Evolutionary conservation across 2,113 vertebrate genomes (phyloP).

Genomic region (Aegotheles bennettii): DNA sequence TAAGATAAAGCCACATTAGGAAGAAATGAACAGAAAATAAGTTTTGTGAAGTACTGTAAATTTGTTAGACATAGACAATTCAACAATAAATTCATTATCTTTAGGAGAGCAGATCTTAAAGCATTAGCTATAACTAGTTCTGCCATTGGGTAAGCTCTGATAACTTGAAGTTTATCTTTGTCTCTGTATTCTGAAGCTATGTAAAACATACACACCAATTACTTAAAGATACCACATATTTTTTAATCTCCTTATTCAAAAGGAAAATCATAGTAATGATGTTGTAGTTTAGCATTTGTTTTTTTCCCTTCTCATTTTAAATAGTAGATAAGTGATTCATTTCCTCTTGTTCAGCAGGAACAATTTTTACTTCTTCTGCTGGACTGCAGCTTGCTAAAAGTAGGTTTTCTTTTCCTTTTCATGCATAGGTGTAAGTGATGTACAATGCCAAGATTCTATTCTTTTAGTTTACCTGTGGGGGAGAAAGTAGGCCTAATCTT

Average conservation of each 20-base stretch:
- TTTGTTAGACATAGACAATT: background rate
- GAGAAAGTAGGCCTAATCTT: background rate
- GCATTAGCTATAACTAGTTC: background rate
- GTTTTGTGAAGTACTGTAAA: background rate
- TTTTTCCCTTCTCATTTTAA: background rate
- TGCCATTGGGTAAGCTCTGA: background rate
- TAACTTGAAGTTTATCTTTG: background rate
- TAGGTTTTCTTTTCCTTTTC: background rate
- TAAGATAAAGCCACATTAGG: background rate
- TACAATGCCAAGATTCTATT: background rate
- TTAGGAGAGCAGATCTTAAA: background rate
- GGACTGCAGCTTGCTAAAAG: background rate
- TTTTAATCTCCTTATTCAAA: background rate
- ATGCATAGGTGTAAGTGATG: background rate
- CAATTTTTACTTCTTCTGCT: background rate
- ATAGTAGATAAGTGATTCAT: background rate
- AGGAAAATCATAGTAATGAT: background rate
- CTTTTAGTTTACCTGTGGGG: background rate
- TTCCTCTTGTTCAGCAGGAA: background rate
- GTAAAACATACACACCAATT: background rate
- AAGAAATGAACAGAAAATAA: background rate
- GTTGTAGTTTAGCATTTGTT: background rate
- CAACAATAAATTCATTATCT: background rate
- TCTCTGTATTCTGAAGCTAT: background rate
- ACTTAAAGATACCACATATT: background rate